phyloP scores from a whole-genome alignment of 2,113 vertebrate genomes.

The Toxotes chatareus region DNA sequence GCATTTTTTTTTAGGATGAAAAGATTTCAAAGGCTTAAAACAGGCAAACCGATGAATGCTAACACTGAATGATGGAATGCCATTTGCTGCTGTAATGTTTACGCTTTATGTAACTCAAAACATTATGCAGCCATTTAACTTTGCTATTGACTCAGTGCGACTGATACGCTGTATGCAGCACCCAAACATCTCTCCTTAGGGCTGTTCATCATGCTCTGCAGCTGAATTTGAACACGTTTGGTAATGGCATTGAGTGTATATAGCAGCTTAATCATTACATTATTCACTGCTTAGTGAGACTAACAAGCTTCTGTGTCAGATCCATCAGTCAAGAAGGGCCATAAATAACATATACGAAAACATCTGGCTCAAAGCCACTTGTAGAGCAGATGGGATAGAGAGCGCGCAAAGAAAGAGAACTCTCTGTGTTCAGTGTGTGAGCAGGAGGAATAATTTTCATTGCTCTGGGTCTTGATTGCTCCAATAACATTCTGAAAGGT shows the following conservation, averaged over 20 bases:
- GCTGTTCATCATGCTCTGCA: conserved; percentile 32
- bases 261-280: conserved; percentile 42
- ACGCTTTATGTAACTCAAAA: conserved; percentile 9
- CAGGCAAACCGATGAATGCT: conserved; percentile 28
- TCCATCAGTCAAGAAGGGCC: conserved; percentile 11
- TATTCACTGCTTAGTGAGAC: conserved; percentile 49
- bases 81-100: conserved; percentile 38
- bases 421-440: not conserved
- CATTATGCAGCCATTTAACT: conserved; percentile 42
- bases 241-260: conserved; percentile 36
- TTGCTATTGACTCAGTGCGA: conserved; percentile 28
- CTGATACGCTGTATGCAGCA: conserved; percentile 16
- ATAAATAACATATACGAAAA: conserved; percentile 42
- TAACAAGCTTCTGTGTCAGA: conserved; percentile 20
- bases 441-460: not conserved
- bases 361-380: conserved; percentile 34
- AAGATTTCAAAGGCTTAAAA: conserved; percentile 45
- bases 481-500: conserved; percentile 31
- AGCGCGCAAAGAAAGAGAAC: not conserved
- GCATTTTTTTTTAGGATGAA: conserved; percentile 17
- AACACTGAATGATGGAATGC: conserved; percentile 11
- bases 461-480: conserved; percentile 17
- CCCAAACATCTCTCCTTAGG: conserved; percentile 7
- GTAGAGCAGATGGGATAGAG: conserved; percentile 23
- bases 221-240: conserved; percentile 33